Base-by-base conservation (phyloP, 2,888 invertebrate genomes). In the Cartodere bifasciata region DNA sequence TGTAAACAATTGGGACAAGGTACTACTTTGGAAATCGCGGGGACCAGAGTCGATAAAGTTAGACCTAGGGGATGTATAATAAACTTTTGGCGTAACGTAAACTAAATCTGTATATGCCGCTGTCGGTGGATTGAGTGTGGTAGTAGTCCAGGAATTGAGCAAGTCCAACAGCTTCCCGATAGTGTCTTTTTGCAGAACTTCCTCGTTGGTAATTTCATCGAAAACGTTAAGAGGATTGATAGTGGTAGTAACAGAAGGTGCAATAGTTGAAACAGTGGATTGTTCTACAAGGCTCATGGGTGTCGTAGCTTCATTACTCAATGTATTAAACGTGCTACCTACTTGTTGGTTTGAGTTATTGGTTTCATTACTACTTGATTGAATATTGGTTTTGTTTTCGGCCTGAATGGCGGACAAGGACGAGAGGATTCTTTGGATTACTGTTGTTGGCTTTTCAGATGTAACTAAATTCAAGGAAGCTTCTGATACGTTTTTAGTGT, bases 351-450 rank as follows among this genome's bases (percentile, higher is more conserved):
- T 22, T 29, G 36, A 41, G 21, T 36, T 30, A 29, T 37, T 34
- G 29, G 35, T 33, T 34, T 41, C 40, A n/a, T n/a, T n/a, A n/a
- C n/a, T n/a, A n/a, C n/a, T n/a, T n/a, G n/a, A n/a, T n/a, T n/a
- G n/a, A n/a, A n/a, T n/a, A n/a, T n/a, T n/a, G 23, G 44, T 44
- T 16, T 46, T 42, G 7, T 40, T 41, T 40, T 51, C 51, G 35
- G 53, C 55, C 46, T 60, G 57, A 37, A 61, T 56, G 29, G 59
- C 59, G 26, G 56, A 53, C 26, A 61, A 41, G 29, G 60, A 60
- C 42, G 48, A 57, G 35, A 60, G 45, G 35, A 61, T 61, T 48
- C 51, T 50, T 46, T 61, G 58, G 35, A 61, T 60, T 34, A 61
- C 52, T 13, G 61, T 59, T 9, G 60, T 59, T 16, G 59, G 58